Evolutionary conservation across 2,888 invertebrate genomes (phyloP).

Genomic region (Falcaria lacertinaria): DNA sequence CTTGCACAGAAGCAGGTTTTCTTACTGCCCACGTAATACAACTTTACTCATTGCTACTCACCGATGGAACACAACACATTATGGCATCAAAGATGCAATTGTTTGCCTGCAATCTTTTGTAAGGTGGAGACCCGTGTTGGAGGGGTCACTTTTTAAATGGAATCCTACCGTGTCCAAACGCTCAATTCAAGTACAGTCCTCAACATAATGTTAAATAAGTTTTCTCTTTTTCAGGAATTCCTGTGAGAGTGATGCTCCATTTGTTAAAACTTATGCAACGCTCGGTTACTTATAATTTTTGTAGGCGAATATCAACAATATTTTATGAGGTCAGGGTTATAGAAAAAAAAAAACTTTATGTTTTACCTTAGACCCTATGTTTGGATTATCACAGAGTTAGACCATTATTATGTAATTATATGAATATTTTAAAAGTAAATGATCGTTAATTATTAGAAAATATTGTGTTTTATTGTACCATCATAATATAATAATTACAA

Average conservation of each 20-base stretch:
- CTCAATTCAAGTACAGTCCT: no score
- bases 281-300: conserved; percentile 92
- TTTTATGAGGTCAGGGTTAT: conserved; percentile 65
- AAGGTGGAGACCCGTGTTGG: no score
- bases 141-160: no score
- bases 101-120: no score
- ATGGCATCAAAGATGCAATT: no score
- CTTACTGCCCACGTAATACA: no score
- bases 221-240: conserved; percentile 84
- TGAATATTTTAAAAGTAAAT: conserved; percentile 79
- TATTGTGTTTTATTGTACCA: conserved; percentile 48
- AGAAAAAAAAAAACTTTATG: conserved; percentile 57
- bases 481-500: neutral
- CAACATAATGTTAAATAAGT: conserved; percentile 4
- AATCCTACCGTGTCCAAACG: no score
- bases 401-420: conserved; percentile 71
- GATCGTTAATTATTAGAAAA: conserved; percentile 78
- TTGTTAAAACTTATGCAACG: conserved; percentile 96
- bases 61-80: no score
- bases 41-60: no score
- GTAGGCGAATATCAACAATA: conserved; percentile 69
- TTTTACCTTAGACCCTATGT: conserved; percentile 69
- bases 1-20: no score
- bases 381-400: conserved; percentile 61
- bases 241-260: conserved; percentile 92